Evolutionary conservation across 2,113 vertebrate species (phyloP).

Genomic region (Sciurus niger): DNA sequence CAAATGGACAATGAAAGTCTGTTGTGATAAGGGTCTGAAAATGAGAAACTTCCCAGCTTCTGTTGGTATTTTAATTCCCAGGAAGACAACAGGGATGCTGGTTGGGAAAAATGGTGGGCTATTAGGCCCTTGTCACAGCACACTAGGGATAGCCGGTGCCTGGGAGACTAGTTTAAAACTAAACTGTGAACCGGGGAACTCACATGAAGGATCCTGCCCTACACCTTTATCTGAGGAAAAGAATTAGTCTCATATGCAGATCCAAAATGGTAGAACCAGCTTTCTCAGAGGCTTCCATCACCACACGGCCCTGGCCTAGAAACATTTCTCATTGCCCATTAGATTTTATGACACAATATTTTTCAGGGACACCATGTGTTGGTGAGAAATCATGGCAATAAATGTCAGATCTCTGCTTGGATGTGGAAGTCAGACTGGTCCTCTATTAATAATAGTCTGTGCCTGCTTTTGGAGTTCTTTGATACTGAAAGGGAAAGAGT

Average conservation of each 20-base stretch:
- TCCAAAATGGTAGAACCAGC: not conserved
- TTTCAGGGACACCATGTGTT: not conserved
- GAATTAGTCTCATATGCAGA: not conserved
- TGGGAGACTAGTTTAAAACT: constrained; percentile 3
- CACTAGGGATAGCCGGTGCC: not conserved
- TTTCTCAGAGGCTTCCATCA: not conserved
- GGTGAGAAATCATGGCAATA: not conserved
- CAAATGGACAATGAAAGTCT: not conserved
- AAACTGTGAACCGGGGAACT: not conserved
- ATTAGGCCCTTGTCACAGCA: not conserved
- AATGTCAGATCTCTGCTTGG: not conserved
- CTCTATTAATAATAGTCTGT: not conserved
- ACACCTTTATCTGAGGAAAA: not conserved
- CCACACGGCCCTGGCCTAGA: not conserved
- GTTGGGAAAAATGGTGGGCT: not conserved
- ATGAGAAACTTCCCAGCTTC: not conserved
- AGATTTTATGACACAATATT: not conserved
- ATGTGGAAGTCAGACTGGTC: not conserved
- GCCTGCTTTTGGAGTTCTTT: not conserved
- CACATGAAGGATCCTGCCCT: not conserved
- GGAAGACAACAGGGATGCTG: not conserved
- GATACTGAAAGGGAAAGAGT: constrained; percentile 18
- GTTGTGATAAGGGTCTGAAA: not conserved
- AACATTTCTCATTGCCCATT: not conserved
- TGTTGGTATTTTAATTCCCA: not conserved